These are phyloP conservation scores for Monochamus saltuarius DNA, from an alignment of 1,140 invertebrate genomes.

Conservation along the genomic window DNA sequence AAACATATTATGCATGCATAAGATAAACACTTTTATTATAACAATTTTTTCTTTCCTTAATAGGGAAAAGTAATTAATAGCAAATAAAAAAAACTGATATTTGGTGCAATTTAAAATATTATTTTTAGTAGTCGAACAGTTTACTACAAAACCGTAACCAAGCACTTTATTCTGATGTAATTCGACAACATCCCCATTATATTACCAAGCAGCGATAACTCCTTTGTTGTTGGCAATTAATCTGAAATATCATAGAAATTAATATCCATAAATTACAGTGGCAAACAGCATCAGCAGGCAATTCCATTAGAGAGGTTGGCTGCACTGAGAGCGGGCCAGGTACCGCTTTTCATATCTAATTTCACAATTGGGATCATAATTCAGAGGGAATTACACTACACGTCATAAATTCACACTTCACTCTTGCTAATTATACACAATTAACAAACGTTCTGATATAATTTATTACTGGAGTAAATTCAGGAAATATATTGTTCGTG, in stretches of 20 bases:
- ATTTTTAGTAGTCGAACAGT: no score
- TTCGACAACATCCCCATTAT: constrained; percentile 34
- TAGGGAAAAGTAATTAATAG: not conserved
- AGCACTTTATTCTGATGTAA: constrained; percentile 29
- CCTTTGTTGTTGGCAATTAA: constrained; percentile 41
- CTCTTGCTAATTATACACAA: constrained; percentile 34
- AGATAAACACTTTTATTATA: no score
- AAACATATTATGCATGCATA: no score
- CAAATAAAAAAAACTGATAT: constrained; percentile 4
- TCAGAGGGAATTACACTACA: constrained; percentile 38
- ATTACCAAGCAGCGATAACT: constrained; percentile 20
- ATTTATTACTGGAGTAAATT: constrained; percentile 30
- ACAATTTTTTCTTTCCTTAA: not conserved
- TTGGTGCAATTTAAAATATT: no score
- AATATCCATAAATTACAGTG: constrained; percentile 47
- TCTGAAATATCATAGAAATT: constrained; percentile 45
- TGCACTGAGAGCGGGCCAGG: constrained; percentile 26
- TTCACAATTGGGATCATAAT: constrained; percentile 49
- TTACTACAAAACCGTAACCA: constrained; percentile 5
- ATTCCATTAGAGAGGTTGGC: constrained; percentile 46
- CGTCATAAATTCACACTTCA: constrained; percentile 34
- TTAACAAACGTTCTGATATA: constrained; percentile 37
- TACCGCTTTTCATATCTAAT: constrained; percentile 44
- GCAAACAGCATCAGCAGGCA: constrained; percentile 46
- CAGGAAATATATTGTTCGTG: constrained; percentile 2